Conservation (phyloP, 2,797 vertebrate species). For the Spinus olivaceus region DNA sequence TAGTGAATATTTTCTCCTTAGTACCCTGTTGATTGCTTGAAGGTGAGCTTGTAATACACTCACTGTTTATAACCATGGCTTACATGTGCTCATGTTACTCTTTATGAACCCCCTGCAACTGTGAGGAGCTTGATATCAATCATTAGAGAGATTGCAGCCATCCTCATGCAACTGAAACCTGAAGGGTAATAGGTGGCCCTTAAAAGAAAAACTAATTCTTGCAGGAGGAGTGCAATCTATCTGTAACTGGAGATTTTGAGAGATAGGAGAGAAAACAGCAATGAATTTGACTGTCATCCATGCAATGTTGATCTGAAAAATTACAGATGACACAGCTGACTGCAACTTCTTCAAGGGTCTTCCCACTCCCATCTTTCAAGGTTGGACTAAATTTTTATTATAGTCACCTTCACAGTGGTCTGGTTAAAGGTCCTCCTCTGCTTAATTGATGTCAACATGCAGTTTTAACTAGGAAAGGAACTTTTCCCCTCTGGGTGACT, state of each 20-base stretch:
- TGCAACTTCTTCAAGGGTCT: background rate
- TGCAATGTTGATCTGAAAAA: background rate
- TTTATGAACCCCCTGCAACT: background rate
- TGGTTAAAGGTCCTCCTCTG: background rate
- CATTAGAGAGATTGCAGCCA: background rate
- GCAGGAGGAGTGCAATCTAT: background rate
- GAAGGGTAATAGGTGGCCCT: background rate
- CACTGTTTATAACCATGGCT: background rate
- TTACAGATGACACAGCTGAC: background rate
- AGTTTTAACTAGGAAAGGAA: background rate
- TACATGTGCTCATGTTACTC: background rate
- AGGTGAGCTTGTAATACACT: background rate
- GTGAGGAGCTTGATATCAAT: background rate
- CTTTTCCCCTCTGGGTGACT: background rate
- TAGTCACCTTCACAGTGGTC: background rate
- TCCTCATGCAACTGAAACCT: background rate
- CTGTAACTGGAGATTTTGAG: background rate
- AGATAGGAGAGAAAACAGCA: background rate
- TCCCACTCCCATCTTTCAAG: background rate
- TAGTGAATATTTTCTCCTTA: background rate
- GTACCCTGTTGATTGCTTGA: background rate
- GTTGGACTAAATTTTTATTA: background rate
- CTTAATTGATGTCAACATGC: background rate
- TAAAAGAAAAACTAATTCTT: slow-evolving; percentile 1
- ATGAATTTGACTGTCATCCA: background rate